Evolutionary conservation across 2,797 vertebrate genomes (phyloP).

Genomic region (Bradypodion ventrale): DNA sequence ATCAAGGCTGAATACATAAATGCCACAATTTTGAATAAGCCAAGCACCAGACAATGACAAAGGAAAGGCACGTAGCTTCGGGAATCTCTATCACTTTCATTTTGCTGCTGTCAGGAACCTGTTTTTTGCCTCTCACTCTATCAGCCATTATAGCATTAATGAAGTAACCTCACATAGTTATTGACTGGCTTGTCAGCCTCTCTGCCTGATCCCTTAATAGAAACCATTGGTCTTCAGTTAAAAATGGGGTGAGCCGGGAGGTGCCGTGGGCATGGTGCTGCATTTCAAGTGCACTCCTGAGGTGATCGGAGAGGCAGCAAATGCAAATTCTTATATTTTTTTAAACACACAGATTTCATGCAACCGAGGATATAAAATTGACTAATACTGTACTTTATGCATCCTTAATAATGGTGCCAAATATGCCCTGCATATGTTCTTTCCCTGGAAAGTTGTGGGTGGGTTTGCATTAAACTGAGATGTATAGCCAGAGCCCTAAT

Average conservation of each 20-base stretch:
- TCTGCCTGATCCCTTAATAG: constrained; percentile 97
- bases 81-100: constrained; percentile 90
- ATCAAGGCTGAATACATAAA: constrained; percentile 88
- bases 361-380: constrained; percentile 86
- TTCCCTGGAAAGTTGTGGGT: constrained; percentile 79
- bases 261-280: constrained; percentile 83
- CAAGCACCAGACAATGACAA: constrained; percentile 89
- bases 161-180: constrained; percentile 99
- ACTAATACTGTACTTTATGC: constrained; percentile 86
- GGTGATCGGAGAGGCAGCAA: constrained; percentile 85
- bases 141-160: constrained; percentile 96
- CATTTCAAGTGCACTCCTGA: constrained; percentile 88
- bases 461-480: constrained; percentile 79
- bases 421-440: constrained; percentile 80
- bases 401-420: constrained; percentile 85
- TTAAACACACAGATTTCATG: constrained; percentile 87
- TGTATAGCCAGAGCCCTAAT: constrained; percentile 66
- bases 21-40: constrained; percentile 88
- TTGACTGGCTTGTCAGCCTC: constrained; percentile 97
- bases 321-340: constrained; percentile 88
- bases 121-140: constrained; percentile 90
- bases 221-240: constrained; percentile 97
- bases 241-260: constrained; percentile 87
- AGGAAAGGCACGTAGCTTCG: constrained; percentile 84
- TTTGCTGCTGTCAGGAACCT: constrained; percentile 89